Evolutionary conservation across 2,113 vertebrate species (phyloP), one percentile per base, ranked within the genome.

Genomic region (Acanthisitta chloris): DNA sequence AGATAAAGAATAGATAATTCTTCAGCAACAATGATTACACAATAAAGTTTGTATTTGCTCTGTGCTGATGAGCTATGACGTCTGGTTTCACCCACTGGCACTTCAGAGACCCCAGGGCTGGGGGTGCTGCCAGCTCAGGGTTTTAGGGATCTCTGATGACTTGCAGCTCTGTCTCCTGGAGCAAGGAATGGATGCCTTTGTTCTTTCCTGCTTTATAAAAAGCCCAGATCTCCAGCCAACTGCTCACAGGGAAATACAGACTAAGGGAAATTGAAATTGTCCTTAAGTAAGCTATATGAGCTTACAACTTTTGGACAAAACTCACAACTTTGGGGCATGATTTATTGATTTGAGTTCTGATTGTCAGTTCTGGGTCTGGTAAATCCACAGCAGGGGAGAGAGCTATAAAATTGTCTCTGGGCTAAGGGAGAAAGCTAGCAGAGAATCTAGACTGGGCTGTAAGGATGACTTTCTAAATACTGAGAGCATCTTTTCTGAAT

Each of bases 1-100:
- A 92, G 69, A 71, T 90, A 67, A 94, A 88, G 88, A 70, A 88
- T 48, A 92, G 79, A 94, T 90, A 83, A 94, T 90, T 93, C 74
- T 92, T 88, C 43, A 78, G 40, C 3, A 28, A 73, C 85, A 93
- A 70, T 49, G 55, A 48, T 78, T 74, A 71, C 59, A 88, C 73
- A 81, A 74, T 88, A 40, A 86, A 95, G 55, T 90, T 91, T 92
- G 82, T 84, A 67, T 90, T 94, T 90, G 72, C 55, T 82, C 67
- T 13, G 1, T 86, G 72, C 33, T 45, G 62, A 88, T 67, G 69
- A 92, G 67, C 64, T 82, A n/a, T 17, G 67, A 70, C 15, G 24
- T 34, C 64, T 74, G 67, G 55, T 88, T 86, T 73, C 51, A 73
- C 21, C 55, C 90, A 70, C 25, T 0, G 1, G 55, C 31, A 66